phyloP scores from a whole-genome alignment of 2,888 invertebrate genomes.

The Stenchaetothrips biformis region DNA sequence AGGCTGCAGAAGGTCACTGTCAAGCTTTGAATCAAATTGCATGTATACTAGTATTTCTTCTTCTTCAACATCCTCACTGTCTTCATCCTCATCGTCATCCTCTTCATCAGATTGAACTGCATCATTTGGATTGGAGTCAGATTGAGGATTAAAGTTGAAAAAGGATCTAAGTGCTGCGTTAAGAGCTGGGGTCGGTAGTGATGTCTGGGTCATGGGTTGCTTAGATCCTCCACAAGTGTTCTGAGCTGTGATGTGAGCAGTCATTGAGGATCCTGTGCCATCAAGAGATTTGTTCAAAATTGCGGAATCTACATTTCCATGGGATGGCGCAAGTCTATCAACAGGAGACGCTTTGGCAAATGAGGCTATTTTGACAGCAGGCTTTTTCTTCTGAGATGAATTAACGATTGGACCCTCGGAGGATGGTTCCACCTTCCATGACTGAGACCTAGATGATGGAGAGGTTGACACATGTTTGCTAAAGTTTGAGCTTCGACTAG shows the following conservation, averaged over 20 bases:
- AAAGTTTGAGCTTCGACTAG: no score
- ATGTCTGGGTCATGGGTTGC: not conserved
- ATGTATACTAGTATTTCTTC: slow-evolving; percentile 8
- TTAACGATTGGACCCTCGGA: no score
- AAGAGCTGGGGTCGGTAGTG: not conserved
- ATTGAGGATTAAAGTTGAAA: not conserved
- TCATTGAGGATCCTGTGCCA: not conserved
- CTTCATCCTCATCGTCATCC: not conserved
- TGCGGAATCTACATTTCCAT: not conserved
- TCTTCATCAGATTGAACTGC: not conserved
- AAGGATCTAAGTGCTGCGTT: not conserved
- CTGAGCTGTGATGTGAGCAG: not conserved
- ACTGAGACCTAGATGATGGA: no score
- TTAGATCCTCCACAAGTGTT: not conserved
- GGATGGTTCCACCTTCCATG: no score
- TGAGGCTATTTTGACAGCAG: not conserved
- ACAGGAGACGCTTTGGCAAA: not conserved
- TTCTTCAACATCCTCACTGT: not conserved
- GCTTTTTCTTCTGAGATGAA: not conserved
- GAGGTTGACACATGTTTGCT: no score
- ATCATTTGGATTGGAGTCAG: not conserved
- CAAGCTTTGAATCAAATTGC: slow-evolving; percentile 4
- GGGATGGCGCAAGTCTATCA: not conserved
- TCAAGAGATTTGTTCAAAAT: not conserved
- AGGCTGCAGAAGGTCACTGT: slow-evolving; percentile 9